phyloP scores from a whole-genome alignment of 2,888 invertebrate species.

The Leptinotarsa peninsularis region DNA sequence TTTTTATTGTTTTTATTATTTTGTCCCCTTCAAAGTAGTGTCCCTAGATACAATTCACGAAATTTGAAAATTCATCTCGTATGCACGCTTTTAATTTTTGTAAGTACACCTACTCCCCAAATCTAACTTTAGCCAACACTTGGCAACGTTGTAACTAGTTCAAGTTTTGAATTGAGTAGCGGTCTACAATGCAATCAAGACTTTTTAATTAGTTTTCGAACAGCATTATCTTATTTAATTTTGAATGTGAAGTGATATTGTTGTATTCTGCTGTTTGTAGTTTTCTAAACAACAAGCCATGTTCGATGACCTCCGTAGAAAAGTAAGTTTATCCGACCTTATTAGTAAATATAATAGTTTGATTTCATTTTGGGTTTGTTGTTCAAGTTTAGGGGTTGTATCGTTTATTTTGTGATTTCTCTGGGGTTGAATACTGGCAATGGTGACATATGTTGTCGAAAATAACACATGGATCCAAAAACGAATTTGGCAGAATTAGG shows the following conservation, averaged over 20 bases:
- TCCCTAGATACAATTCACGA: no score
- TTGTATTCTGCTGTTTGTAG: not conserved
- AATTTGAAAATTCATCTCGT: no score
- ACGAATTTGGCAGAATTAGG: not conserved
- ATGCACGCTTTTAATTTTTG: no score
- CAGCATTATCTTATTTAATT: not conserved
- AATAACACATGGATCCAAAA: not conserved
- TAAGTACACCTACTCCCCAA: no score
- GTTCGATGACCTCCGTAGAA: conserved; percentile 24
- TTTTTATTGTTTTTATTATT: no score
- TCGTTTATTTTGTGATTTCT: not conserved
- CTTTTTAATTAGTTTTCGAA: conserved; percentile 7
- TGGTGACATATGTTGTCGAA: not conserved
- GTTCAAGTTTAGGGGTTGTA: not conserved
- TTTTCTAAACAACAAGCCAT: conserved; percentile 10
- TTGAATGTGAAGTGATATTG: conserved; percentile 2
- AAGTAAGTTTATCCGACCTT: conserved; percentile 15
- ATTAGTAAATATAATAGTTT: not conserved
- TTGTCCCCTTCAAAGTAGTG: no score
- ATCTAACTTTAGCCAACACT: not conserved
- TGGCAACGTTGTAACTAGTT: conserved; percentile 16
- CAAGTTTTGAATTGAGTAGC: conserved; percentile 24
- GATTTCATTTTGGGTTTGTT: not conserved
- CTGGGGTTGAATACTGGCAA: not conserved
- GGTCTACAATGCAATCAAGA: conserved; percentile 10